Conservation (phyloP, 1,140 invertebrate species). For the Neelides sp. region DNA sequence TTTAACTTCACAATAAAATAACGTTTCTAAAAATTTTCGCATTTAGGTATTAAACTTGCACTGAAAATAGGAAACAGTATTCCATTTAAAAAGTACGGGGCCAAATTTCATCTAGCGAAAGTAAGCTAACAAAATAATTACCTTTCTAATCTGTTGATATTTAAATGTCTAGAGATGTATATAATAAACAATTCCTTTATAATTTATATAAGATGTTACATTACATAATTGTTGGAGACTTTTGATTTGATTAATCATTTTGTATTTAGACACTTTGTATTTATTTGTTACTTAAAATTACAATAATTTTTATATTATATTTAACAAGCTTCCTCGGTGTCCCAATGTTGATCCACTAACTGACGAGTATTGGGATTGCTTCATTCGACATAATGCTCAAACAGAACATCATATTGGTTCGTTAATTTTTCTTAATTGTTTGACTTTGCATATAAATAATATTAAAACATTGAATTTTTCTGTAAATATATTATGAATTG, state of each 20-base stretch:
- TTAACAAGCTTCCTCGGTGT: conserved; percentile 20
- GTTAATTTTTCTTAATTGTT: conserved; percentile 34
- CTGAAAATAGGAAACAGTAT: conserved; percentile 45
- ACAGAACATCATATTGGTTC: conserved; percentile 46
- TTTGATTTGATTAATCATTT: too few relatives aligned
- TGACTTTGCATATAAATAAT: not conserved
- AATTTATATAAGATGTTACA: too few relatives aligned
- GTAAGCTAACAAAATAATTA: too few relatives aligned
- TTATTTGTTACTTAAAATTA: too few relatives aligned
- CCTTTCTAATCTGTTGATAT: too few relatives aligned
- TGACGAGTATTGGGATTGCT: conserved; percentile 32
- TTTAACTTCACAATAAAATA: too few relatives aligned
- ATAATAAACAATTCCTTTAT: too few relatives aligned
- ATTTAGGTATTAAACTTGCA: conserved; percentile 46
- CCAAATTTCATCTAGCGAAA: conserved; percentile 44
- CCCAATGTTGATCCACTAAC: conserved; percentile 11
- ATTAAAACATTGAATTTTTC: not conserved
- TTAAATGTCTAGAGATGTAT: too few relatives aligned
- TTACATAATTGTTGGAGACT: too few relatives aligned
- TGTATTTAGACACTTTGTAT: too few relatives aligned
- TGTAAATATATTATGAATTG: not conserved
- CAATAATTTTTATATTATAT: too few relatives aligned
- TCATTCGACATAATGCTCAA: conserved; percentile 31
- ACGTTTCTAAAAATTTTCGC: too few relatives aligned
- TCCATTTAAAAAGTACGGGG: conserved; percentile 45